phyloP scores from a whole-genome alignment of 2,888 invertebrate genomes.

The Cosmia pyralina region DNA sequence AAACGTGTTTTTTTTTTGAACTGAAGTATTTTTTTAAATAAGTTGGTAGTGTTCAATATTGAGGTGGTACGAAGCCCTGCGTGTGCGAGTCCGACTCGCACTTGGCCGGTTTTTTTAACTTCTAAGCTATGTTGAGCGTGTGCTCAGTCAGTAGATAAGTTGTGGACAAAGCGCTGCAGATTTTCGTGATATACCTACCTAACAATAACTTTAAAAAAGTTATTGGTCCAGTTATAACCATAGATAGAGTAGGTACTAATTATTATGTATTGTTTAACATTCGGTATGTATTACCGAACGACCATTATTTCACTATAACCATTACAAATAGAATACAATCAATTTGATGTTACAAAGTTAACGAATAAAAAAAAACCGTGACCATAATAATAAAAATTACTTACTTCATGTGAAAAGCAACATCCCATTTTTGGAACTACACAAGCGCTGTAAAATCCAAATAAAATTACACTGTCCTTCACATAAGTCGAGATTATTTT shows the following conservation, averaged over 20 bases:
- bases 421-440: slow-evolving; percentile 60
- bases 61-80: no score
- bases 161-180: neutral
- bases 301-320: no score
- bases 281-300: no score
- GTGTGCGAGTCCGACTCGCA: no score
- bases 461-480: neutral
- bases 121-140: neutral
- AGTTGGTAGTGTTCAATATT: no score
- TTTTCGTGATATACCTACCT: neutral
- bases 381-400: slow-evolving; percentile 19
- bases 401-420: slow-evolving; percentile 67
- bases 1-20: no score
- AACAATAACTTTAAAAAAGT: neutral
- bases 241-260: no score
- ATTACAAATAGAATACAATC: neutral
- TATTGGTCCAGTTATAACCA: neutral
- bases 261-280: neutral
- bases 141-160: neutral
- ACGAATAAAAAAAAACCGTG: neutral
- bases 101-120: no score
- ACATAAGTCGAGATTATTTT: neutral
- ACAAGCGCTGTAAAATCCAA: neutral
- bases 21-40: no score
- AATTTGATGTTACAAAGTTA: neutral